Conservation (phyloP, 2,888 invertebrate species). For the Drosophila picticornis region DNA sequence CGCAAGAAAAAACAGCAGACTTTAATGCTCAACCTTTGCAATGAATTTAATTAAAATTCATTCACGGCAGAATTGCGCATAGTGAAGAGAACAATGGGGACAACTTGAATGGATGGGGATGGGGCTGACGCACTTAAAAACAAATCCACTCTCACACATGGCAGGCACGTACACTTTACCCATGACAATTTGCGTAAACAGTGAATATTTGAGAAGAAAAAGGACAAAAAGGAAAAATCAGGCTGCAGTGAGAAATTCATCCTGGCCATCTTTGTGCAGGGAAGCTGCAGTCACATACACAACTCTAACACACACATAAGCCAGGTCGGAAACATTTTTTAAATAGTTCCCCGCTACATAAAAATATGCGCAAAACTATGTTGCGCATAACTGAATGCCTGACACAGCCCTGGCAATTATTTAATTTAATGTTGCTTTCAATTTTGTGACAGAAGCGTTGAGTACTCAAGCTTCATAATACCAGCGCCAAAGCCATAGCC, state of each 20-base stretch:
- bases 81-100: slow-evolving; percentile 9
- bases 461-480: slow-evolving; percentile 51
- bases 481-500: slow-evolving; percentile 26
- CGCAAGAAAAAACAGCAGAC: background rate
- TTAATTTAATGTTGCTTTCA: slow-evolving; percentile 69
- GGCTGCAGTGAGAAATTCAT: slow-evolving; percentile 20
- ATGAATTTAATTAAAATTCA: slow-evolving; percentile 73
- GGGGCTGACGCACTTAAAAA: background rate
- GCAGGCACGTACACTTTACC: slow-evolving; percentile 52
- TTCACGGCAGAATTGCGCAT: slow-evolving; percentile 37
- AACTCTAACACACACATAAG: slow-evolving; percentile 11
- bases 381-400: slow-evolving; percentile 48
- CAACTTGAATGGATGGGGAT: background rate
- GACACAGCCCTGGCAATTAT: slow-evolving; percentile 70
- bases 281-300: slow-evolving; percentile 31
- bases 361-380: slow-evolving; percentile 66
- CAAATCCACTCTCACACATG: slow-evolving; percentile 46
- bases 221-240: slow-evolving; percentile 5
- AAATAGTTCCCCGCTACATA: slow-evolving; percentile 35
- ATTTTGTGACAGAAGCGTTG: slow-evolving; percentile 31
- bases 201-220: slow-evolving; percentile 31
- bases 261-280: slow-evolving; percentile 15
- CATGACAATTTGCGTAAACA: slow-evolving; percentile 72
- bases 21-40: slow-evolving; percentile 29
- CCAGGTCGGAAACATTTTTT: slow-evolving; percentile 53